Evolutionary conservation across 1,140 invertebrate species (phyloP).

Genomic region (Rhagoletis pomonella): DNA sequence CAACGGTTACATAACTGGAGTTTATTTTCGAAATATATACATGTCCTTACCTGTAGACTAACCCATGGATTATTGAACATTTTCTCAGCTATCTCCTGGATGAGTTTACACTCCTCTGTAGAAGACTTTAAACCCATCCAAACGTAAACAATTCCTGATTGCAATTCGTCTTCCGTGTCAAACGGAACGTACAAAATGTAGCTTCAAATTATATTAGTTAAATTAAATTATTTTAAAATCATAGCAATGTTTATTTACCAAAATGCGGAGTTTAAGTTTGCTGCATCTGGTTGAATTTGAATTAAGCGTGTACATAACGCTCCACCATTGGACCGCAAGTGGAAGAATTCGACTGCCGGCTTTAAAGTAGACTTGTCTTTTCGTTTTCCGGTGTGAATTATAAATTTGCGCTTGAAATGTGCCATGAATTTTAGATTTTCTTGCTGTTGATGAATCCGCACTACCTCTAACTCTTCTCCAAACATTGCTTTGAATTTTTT

Average conservation of each 20-base stretch:
- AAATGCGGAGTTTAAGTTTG: constrained; percentile 87
- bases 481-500: constrained; percentile 98
- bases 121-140: constrained; percentile 96
- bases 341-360: constrained; percentile 92
- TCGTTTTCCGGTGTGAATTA: constrained; percentile 94
- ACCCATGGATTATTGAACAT: constrained; percentile 95
- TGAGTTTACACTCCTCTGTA: constrained; percentile 89
- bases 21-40: no score
- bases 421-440: constrained; percentile 99
- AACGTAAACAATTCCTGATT: constrained; percentile 96
- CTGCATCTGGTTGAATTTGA: constrained; percentile 89
- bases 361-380: constrained; percentile 78
- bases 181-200: constrained; percentile 98
- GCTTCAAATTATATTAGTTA: constrained; percentile 75
- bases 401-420: constrained; percentile 96
- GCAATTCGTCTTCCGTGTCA: constrained; percentile 90
- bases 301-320: constrained; percentile 94
- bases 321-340: constrained; percentile 96
- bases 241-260: constrained; percentile 77
- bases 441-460: constrained; percentile 98
- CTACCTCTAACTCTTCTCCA: constrained; percentile 96
- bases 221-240: background rate
- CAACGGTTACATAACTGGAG: constrained; percentile 23
- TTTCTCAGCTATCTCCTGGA: constrained; percentile 94
- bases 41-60: constrained; percentile 80